phyloP scores from a whole-genome alignment of 1,140 invertebrate genomes.

The Camponotus floridanus region DNA sequence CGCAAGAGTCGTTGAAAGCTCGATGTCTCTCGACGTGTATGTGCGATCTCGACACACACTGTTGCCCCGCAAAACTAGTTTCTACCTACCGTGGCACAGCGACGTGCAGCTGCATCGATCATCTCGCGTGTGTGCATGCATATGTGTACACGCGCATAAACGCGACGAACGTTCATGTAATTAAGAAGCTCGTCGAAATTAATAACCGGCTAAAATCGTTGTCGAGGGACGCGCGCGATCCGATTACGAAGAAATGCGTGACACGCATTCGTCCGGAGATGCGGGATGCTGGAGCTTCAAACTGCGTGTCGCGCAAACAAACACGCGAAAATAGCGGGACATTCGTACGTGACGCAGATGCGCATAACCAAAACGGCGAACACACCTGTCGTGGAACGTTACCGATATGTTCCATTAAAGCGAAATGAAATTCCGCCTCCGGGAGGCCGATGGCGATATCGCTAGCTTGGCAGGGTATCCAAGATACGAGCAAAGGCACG shows the following conservation, averaged over 20 bases:
- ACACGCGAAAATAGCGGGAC: neutral
- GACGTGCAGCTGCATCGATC: neutral
- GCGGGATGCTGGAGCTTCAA: neutral
- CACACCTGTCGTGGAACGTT: neutral
- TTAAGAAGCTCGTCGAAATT: constrained; percentile 36
- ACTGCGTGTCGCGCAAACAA: neutral
- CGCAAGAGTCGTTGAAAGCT: constrained; percentile 25
- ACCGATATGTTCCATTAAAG: constrained; percentile 80
- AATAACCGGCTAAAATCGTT: constrained; percentile 8
- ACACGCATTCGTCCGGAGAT: constrained; percentile 11
- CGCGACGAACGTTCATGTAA: neutral
- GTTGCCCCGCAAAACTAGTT: constrained; percentile 34
- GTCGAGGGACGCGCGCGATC: neutral
- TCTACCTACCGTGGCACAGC: neutral
- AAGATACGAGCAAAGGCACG: constrained; percentile 32
- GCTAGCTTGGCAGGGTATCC: neutral
- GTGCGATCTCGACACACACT: constrained; percentile 37
- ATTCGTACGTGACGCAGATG: too few relatives aligned
- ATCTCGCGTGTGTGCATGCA: too few relatives aligned
- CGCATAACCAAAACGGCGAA: neutral
- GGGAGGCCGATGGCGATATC: neutral
- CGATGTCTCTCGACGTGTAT: neutral
- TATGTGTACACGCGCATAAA: too few relatives aligned
- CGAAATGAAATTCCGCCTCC: constrained; percentile 80
- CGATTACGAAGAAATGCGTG: constrained; percentile 30